Conservation (phyloP, 2,888 invertebrate species). For the Slavum lentiscoides region DNA sequence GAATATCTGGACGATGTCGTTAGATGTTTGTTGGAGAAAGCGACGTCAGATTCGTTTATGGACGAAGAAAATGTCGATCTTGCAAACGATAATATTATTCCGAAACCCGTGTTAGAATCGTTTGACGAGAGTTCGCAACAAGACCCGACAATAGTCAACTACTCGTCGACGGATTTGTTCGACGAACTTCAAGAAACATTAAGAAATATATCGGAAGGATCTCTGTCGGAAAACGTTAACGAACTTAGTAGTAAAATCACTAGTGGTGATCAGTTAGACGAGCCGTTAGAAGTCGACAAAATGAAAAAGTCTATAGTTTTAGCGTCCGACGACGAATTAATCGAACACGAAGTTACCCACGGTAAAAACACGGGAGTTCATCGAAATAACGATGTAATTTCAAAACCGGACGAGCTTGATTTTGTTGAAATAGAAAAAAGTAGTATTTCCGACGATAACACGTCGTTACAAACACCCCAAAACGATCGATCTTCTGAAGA, state of each 20-base stretch:
- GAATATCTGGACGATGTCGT: constrained; percentile 55
- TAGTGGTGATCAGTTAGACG: not conserved
- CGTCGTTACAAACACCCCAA: not conserved
- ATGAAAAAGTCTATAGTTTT: not conserved
- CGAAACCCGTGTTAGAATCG: constrained; percentile 35
- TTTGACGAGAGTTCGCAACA: constrained; percentile 41
- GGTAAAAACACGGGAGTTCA: not conserved
- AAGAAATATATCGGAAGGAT: constrained; percentile 54
- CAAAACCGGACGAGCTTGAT: not conserved
- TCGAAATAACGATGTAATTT: not conserved
- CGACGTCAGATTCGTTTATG: not conserved
- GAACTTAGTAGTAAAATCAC: too few relatives aligned
- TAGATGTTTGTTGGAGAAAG: not conserved
- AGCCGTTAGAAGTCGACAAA: not conserved
- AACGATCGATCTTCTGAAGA: not conserved
- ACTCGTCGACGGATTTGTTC: constrained; percentile 54
- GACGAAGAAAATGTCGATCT: not conserved
- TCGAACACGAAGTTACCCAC: not conserved
- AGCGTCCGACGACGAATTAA: not conserved
- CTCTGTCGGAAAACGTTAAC: not conserved
- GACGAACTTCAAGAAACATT: constrained; percentile 51
- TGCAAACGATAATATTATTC: constrained; percentile 11
- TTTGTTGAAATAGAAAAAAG: not conserved
- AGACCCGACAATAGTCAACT: constrained; percentile 41
- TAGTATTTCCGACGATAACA: not conserved